Base-by-base conservation (phyloP, 2,888 invertebrate species). In the Leucozona laternaria region DNA sequence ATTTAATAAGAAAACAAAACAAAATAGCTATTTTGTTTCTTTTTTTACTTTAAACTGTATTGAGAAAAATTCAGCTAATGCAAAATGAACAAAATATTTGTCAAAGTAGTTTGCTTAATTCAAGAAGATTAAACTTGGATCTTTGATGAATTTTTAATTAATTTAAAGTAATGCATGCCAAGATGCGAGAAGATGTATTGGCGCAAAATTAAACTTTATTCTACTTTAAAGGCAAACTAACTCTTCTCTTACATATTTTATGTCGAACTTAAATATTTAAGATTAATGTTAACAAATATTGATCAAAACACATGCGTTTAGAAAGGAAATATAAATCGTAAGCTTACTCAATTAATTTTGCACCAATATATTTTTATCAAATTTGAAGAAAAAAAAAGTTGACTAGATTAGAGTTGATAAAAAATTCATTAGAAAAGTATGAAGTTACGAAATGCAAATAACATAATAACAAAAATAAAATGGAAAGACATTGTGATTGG, bases 401-500 rank as follows among this genome's bases (percentile, higher is more conserved):
- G n/a, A 15, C 43, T 6, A 7, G n/a, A 43, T 43, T 20, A 11
- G 20, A 8, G 13, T 48, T 17, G 22, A 13, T 48, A 34, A 28
- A 13, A 50, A 34, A 68, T 50, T 66, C 11, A 20, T n/a, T 15
- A 20, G 28, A 43, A 28, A 22, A 22, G 6, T 60, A 40, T n/a
- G 31, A 31, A 31, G 31, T 28, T 77, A 60, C 40, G 73, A 62
- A 62, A 57, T 25, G 25, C 58, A 84, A 70, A 15, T 2, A 34
- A 73, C 6, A 28, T 28, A 5, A 28, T 28, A 70, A 40, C 70
- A 50, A 85, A 55, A 20, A 40, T 28, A 48, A 66, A 66, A 66
- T 62, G 31, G 66, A 79, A 68, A 58, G 71, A 72, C 22, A 88
- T 79, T 88, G 84, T 84, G 81, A 88, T 88, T 88, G 82, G 77